A percentile compares a stretch with the other conserved stretches of the same genome.
Conservation (phyloP, 2,888 invertebrate species). For the Ormyrus rosae region DNA sequence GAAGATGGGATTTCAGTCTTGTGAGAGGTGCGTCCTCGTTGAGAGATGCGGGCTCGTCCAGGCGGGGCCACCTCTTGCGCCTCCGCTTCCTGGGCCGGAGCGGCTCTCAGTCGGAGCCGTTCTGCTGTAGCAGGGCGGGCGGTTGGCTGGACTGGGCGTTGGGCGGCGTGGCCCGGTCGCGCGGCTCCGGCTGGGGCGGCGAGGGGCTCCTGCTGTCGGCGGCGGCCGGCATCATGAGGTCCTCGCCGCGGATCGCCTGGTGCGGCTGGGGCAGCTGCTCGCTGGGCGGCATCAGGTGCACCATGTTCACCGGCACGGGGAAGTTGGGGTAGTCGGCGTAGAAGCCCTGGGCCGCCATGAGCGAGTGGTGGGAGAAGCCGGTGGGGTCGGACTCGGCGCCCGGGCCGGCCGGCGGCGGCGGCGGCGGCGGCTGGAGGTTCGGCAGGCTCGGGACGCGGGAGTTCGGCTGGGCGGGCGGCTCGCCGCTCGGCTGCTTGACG, state of each 20-base stretch:
- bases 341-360: constrained; percentile 81
- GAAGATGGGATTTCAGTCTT: constrained; percentile 65
- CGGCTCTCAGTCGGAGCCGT: constrained; percentile 84
- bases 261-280: constrained; percentile 77
- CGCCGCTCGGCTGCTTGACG: constrained; percentile 76
- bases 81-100: constrained; percentile 26
- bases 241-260: constrained; percentile 22
- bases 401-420: constrained; percentile 60
- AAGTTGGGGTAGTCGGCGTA: constrained; percentile 91
- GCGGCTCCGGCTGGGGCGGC: constrained; percentile 63
- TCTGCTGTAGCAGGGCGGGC: constrained; percentile 81
- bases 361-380: constrained; percentile 68
- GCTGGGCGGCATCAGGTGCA: constrained; percentile 87
- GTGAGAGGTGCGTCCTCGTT: constrained; percentile 50
- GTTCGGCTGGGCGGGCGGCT: constrained; percentile 62
- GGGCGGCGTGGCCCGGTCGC: constrained; percentile 77
- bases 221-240: constrained; percentile 58
- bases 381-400: constrained; percentile 61
- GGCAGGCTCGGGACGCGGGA: constrained; percentile 29
- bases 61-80: constrained; percentile 33
- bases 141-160: constrained; percentile 77
- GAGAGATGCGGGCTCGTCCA: not conserved
- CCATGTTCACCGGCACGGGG: constrained; percentile 90
- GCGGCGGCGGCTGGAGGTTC: constrained; percentile 56
- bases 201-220: constrained; percentile 65